A percentile compares a stretch with the other conserved stretches of the same genome.
Conservation (phyloP, 2,113 vertebrate genomes). For the Phyllostomus discolor region DNA sequence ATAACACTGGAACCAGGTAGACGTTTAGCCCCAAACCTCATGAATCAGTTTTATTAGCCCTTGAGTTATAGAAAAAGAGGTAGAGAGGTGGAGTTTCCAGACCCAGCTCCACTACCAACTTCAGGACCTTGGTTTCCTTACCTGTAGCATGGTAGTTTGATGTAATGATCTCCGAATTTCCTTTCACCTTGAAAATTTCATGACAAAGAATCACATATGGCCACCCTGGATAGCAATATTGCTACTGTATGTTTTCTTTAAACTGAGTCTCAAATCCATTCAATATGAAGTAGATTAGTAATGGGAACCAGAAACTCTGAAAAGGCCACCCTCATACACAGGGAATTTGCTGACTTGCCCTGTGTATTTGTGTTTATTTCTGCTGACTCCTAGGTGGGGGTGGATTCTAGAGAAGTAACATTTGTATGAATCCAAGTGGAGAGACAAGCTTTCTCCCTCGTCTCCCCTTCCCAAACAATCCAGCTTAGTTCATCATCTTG, state of each 20-base stretch:
- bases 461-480: slow-evolving; percentile 61
- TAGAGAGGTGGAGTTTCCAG: not conserved
- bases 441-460: slow-evolving; percentile 43
- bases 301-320: slow-evolving; percentile 66
- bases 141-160: not conserved
- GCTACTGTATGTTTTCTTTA: slow-evolving; percentile 70
- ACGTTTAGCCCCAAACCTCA: not conserved
- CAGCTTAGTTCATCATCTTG: slow-evolving; percentile 69
- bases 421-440: slow-evolving; percentile 49
- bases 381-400: slow-evolving; percentile 40
- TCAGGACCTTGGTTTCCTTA: not conserved
- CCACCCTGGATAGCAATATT: slow-evolving; percentile 28
- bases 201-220: slow-evolving; percentile 39
- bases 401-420: slow-evolving; percentile 58
- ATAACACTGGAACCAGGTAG: slow-evolving; percentile 32
- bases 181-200: slow-evolving; percentile 34
- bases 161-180: not conserved
- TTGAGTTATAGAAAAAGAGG: slow-evolving; percentile 42
- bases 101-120: not conserved
- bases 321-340: slow-evolving; percentile 63
- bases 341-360: slow-evolving; percentile 63
- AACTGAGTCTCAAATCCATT: slow-evolving; percentile 69
- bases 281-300: slow-evolving; percentile 72
- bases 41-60: slow-evolving; percentile 9
- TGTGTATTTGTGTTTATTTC: slow-evolving; percentile 64